A percentile compares a stretch with the other conserved stretches of the same genome.
Evolutionary conservation across 2,888 invertebrate genomes (phyloP).

Genomic region (Clostera curtula): DNA sequence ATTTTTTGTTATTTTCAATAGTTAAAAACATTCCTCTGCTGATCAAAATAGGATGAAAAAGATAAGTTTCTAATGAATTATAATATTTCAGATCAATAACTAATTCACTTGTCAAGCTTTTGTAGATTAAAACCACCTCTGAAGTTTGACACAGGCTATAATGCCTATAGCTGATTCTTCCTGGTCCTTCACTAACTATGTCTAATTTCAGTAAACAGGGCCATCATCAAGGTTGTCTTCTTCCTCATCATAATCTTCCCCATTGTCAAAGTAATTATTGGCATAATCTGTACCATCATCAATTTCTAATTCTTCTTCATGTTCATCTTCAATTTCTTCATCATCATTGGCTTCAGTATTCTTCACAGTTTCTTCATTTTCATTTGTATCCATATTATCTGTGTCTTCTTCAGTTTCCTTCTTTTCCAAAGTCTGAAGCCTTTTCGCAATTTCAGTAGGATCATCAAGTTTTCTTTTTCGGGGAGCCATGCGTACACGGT

Average conservation of each 20-base stretch:
- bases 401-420: slow-evolving; percentile 73
- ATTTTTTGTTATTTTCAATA: too few species aligned
- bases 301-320: slow-evolving; percentile 88
- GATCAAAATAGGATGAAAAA: too few species aligned
- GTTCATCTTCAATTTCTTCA: slow-evolving; percentile 76
- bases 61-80: too few species aligned
- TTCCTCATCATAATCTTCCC: slow-evolving; percentile 90
- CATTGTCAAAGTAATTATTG: slow-evolving; percentile 91
- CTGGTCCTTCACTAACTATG: background rate
- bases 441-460: slow-evolving; percentile 48
- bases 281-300: slow-evolving; percentile 93
- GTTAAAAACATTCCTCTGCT: too few species aligned
- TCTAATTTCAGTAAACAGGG: slow-evolving; percentile 78
- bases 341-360: slow-evolving; percentile 73
- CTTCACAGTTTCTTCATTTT: slow-evolving; percentile 47
- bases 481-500: slow-evolving; percentile 37
- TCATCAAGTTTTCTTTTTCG: slow-evolving; percentile 58
- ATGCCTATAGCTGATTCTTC: background rate
- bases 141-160: slow-evolving; percentile 6
- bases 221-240: slow-evolving; percentile 91
- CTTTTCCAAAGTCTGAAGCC: slow-evolving; percentile 80
- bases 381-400: slow-evolving; percentile 63
- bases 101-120: too few species aligned
- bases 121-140: too few species aligned
- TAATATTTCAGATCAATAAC: too few species aligned